Conservation (phyloP, 92 coral and sea anemone genomes). For the Micromussa lordhowensis region DNA sequence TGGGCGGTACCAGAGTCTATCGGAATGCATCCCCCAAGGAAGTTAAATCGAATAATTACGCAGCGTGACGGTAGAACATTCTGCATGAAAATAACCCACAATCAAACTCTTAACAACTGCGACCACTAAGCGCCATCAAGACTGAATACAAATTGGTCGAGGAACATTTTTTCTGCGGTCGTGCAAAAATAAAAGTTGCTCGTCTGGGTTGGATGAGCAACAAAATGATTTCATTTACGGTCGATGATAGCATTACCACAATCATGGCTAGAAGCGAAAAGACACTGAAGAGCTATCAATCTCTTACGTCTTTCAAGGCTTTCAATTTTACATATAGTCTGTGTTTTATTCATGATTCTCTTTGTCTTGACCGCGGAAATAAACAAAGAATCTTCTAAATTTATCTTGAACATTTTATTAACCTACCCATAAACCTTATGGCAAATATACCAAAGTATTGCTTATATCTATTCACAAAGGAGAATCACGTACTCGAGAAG, state of each 20-base stretch:
- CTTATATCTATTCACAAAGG: background rate
- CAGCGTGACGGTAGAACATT: background rate
- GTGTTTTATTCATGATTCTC: background rate
- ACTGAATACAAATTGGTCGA: background rate
- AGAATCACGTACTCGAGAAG: background rate
- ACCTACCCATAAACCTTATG: background rate
- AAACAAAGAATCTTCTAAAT: background rate
- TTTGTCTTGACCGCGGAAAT: background rate
- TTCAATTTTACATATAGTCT: background rate
- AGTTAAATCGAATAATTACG: background rate
- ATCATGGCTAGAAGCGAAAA: background rate
- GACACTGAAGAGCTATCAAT: background rate
- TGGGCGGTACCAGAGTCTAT: background rate
- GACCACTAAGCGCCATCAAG: background rate
- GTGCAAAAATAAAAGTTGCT: background rate
- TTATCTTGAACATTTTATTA: background rate
- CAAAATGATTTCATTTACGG: background rate
- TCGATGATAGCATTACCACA: background rate
- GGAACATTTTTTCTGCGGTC: background rate
- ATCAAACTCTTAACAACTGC: background rate
- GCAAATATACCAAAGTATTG: background rate
- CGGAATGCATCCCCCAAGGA: conserved; percentile 43
- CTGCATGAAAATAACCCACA: background rate
- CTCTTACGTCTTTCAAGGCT: background rate
- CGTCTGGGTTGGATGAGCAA: background rate